These are phyloP conservation scores for Linnaemya vulpina DNA, from an alignment of 2,888 invertebrate species.

Conservation along the genomic window DNA sequence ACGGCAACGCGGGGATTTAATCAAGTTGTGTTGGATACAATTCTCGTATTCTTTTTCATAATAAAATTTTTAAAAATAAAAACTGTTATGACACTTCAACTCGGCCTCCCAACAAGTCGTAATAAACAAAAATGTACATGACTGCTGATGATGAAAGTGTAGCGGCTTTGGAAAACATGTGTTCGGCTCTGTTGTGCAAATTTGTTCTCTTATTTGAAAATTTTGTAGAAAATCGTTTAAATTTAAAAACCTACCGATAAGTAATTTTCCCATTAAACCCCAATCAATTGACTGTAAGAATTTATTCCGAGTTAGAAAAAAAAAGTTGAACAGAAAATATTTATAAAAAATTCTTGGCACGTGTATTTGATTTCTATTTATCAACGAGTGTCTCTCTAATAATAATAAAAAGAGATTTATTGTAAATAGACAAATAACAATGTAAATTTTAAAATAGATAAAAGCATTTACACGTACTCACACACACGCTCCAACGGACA, in stretches of 20 bases:
- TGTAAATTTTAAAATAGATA: slow-evolving; percentile 46
- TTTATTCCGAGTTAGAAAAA: neutral
- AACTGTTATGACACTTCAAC: no score
- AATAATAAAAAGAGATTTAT: slow-evolving; percentile 59
- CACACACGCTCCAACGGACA: no score
- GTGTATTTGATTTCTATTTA: slow-evolving; percentile 53
- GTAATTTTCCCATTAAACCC: neutral
- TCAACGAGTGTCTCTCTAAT: slow-evolving; percentile 61
- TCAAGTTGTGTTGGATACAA: no score
- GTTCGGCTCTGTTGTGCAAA: no score
- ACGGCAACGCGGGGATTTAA: no score
- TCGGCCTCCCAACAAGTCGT: no score
- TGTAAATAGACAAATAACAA: slow-evolving; percentile 64
- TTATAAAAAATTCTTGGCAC: slow-evolving; percentile 57
- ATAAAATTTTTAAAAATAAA: no score
- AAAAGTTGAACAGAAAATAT: slow-evolving; percentile 7
- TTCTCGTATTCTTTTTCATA: no score
- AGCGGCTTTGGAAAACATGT: no score
- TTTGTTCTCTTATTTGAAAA: no score
- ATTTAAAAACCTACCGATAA: neutral
- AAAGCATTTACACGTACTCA: slow-evolving; percentile 31
- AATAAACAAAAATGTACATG: no score
- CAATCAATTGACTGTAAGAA: slow-evolving; percentile 15
- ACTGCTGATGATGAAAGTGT: no score
- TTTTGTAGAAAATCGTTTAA: neutral